Base-by-base conservation (phyloP, 2,888 invertebrate species). In the Eupithecia subumbrata region DNA sequence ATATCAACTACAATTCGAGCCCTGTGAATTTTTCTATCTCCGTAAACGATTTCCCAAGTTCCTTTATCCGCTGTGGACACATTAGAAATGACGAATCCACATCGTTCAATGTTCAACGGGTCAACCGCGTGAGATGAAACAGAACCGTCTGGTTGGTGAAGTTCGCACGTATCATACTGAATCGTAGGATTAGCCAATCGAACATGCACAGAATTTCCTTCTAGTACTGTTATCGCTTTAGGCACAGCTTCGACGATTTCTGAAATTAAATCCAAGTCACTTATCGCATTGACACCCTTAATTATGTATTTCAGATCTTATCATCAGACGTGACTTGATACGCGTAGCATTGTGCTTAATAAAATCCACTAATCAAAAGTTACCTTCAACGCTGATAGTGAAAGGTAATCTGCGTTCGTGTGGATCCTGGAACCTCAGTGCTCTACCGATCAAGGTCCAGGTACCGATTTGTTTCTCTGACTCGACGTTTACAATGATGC, bases 301-400 rank as follows among this genome's bases (percentile, higher is more conserved):
- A 77, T 79, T 60, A 76, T 69, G 68, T 66, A 75, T 78, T 82
- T 83, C 83, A 81, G 84, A 83, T 83, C 72, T 89, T 89, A 92
- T 91, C 90, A 78, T 70, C 69, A 76, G 80, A 91, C 91, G 92
- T 92, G 91, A 91, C 90, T 80, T 37, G 89, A 90, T 89, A 90
- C 82, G 79, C 80, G 85, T 86, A 83, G 72, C 71, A 76, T 82
- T 77, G 78, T 78, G 73, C 79, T 76, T 82, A 78, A 78, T 80
- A 76, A 37, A 85, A 83, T 80, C 82, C 80, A 79, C 71, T 82
- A 84, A 82, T 80, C 73, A 79, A 76, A 78, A 77, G 73, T 84
- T 90, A 94, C 94, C 91, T 91, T 92, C 89, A 69, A 92, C 86
- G 75, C 83, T 76, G 80, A 94, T 89, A 68, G 83, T 87, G 77